Evolutionary conservation across 2,888 invertebrate species (phyloP), one percentile per base, ranked within the genome.

Genomic region (Drosophila paramelanica): DNA sequence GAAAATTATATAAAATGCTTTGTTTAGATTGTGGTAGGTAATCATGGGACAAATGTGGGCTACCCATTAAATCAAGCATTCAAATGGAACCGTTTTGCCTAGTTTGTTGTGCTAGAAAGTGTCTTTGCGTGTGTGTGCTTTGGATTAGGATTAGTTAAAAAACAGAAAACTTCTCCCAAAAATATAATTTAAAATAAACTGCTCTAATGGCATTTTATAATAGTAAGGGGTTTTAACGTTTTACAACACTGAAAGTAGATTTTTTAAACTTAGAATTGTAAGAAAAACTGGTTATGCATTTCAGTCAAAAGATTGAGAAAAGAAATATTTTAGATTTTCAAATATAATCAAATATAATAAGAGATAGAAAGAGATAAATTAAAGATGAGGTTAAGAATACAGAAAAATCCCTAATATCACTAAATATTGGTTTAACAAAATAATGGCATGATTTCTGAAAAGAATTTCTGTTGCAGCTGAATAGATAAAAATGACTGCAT

Each of bases 1-100:
- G 73, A 84, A 11, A 74, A 71, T 81, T 67, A 76, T 64, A 67
- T 69, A 80, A 76, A 73, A 64, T 55, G 65, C 59, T 68, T 79
- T 69, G 36, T 57, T 23, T 14, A 39, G 46, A n/a, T 41, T 45
- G 47, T 23, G 38, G 39, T 13, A n/a, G 61, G 14, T 43, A 68
- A 53, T 61, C 60, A 55, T 53, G 53, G 49, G 71, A 70, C 60
- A 70, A 69, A 38, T 73, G 46, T 14, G 33, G 14, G 20, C 31
- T 36, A 67, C 58, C 66, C 66, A 61, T 81, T 77, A 86, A 52
- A 59, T 38, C 52, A 67, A 25, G 71, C 81, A 80, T 65, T 87
- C 84, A 52, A 39, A 57, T 77, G 84, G 87, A 81, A 87, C 64
- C 43, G 57, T 64, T 62, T 62, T 62, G 42, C 66, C 47, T 60